These are phyloP conservation scores for Notechis scutatus DNA, from an alignment of 2,113 vertebrate species.

Conservation along the genomic window DNA sequence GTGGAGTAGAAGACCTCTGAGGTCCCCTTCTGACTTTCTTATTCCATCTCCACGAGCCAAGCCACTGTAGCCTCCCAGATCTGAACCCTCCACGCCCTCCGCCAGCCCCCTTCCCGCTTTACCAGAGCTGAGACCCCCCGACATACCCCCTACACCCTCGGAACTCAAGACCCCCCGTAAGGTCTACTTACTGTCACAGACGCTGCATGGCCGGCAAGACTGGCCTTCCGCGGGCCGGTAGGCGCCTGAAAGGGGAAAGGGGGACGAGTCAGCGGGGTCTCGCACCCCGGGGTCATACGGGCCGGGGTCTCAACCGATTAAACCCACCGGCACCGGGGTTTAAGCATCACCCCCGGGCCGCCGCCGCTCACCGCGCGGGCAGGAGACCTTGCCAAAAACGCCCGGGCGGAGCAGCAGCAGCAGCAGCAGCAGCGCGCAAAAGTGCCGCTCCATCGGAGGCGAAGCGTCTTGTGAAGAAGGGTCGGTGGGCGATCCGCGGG, in stretches of 20 bases:
- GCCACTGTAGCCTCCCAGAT: background rate
- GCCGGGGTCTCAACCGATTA: background rate
- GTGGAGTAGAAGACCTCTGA: background rate
- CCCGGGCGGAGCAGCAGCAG: background rate
- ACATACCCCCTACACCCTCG: rapidly evolving
- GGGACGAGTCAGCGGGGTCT: background rate
- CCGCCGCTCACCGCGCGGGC: background rate
- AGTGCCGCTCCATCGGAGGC: background rate
- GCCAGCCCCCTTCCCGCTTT: no score
- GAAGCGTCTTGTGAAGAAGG: background rate
- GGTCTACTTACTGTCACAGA: background rate
- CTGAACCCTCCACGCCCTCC: no score
- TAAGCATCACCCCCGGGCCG: background rate
- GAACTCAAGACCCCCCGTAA: background rate
- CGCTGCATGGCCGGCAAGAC: background rate
- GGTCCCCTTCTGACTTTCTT: background rate
- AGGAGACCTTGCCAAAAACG: rapidly evolving
- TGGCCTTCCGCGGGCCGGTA: rapidly evolving
- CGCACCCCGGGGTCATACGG: background rate
- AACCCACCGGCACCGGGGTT: background rate
- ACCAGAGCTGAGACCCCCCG: background rate
- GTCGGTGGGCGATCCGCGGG: background rate
- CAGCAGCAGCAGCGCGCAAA: background rate
- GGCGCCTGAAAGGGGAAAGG: background rate
- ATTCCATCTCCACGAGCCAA: background rate